A percentile compares a stretch with the other conserved stretches of the same genome.
Evolutionary conservation across 92 coral and sea anemone genomes (phyloP).

Genomic region (Meandrina meandrites): DNA sequence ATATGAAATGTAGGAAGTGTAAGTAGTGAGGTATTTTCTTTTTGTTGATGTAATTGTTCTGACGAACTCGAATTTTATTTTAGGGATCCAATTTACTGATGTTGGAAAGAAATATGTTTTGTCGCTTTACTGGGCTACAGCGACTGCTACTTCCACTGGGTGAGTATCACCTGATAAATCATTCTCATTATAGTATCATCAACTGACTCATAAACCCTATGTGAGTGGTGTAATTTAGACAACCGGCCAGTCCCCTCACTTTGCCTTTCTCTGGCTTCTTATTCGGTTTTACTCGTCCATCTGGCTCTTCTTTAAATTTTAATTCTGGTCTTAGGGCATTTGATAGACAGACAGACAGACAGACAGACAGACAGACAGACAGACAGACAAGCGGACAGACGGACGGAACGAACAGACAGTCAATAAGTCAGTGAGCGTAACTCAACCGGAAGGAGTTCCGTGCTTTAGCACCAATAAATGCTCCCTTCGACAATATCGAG

Average conservation of each 20-base stretch:
- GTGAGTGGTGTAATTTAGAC: too few species aligned
- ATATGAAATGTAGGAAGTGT: too few species aligned
- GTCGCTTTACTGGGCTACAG: conserved; percentile 86
- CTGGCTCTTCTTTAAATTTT: neutral
- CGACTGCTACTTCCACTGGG: conserved; percentile 91
- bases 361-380: neutral
- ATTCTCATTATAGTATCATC: neutral
- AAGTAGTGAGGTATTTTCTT: neutral
- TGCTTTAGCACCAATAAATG: too few species aligned
- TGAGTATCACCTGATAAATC: conserved; percentile 24
- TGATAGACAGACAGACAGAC: neutral
- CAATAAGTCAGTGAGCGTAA: too few species aligned
- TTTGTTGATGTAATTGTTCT: neutral
- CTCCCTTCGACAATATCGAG: too few species aligned
- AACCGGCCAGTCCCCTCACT: too few species aligned
- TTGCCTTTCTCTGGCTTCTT: neutral
- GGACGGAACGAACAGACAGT: too few species aligned
- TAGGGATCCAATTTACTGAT: conserved; percentile 55
- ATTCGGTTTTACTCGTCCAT: too few species aligned
- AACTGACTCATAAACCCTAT: too few species aligned
- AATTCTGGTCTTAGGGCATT: neutral
- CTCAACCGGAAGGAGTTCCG: too few species aligned
- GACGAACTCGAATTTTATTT: neutral
- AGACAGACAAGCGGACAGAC: neutral
- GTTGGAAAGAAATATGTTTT: conserved; percentile 60